Base-by-base conservation (phyloP, 1,140 invertebrate genomes). In the Calycopis cecrops region DNA sequence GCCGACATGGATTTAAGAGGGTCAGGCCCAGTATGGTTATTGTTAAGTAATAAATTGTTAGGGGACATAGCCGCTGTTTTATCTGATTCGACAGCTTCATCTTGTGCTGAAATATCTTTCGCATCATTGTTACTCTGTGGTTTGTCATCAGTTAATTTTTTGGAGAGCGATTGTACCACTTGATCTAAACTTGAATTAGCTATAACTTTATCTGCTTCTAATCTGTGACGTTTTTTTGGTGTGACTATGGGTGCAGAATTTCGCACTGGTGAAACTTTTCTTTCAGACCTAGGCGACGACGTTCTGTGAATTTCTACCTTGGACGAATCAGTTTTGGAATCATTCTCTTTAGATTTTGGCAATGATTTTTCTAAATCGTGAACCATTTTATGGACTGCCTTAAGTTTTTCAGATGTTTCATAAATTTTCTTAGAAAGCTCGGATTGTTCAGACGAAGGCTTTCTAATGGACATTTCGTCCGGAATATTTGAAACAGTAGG, bases 141-240 rank as follows among this genome's bases (percentile, higher is more conserved):
- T 60, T 84, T 88, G 8, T 88, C 86, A 60, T 87, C 85, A 9
- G 83, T 85, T 60, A 88, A 65, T 54, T 88, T 88, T 66, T 88
- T 88, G 21, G 88, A 87, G 42, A 88, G 63, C 10, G 81, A 85
- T 56, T 88, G 85, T 12, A 88, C 87, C 11, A 88, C 87, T 64
- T 82, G 76, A 62, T 88, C 83, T 49, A 88, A 72, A 44, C 76
- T 84, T 34, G 81, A 77, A 65, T 80, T 73, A 21, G 74, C 68
- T 53, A 71, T 62, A 40, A 69, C 74, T 59, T 83, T 86, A 12
- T 88, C 88, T 33, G 79, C 84, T 72, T 89, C 87, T 35, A 89
- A 65, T 57, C 87, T 70, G 60, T 91, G 90, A 0, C 90, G 78
- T 60, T 91, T 91, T 60, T 91, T 91, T 8, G 90, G 90, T 48